Percentiles rank a stretch among this genome's conserved stretches.
phyloP scores from a whole-genome alignment of 2,797 vertebrate genomes.

The Helostoma temminkii region DNA sequence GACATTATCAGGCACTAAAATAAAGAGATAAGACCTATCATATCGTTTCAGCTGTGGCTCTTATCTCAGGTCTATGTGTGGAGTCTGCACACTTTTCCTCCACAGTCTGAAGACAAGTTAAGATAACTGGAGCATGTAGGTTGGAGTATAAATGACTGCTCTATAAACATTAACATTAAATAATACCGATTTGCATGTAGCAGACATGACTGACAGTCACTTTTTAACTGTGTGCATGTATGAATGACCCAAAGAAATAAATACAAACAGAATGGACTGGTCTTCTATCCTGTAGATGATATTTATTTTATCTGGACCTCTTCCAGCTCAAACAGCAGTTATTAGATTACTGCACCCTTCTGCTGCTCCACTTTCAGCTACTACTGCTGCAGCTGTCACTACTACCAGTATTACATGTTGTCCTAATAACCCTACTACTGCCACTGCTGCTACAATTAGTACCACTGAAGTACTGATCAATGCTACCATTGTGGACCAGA shows the following conservation, averaged over 20 bases:
- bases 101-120: neutral
- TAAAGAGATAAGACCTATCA: neutral
- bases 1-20: neutral
- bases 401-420: neutral
- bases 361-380: constrained; percentile 8
- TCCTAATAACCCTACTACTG: constrained; percentile 26
- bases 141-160: neutral
- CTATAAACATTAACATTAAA: neutral
- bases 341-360: constrained; percentile 22
- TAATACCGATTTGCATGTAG: neutral
- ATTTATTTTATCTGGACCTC: constrained; percentile 2
- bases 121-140: neutral
- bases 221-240: neutral
- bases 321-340: constrained; percentile 2
- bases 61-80: no score
- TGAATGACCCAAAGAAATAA: neutral
- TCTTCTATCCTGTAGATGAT: neutral
- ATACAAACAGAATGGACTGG: neutral
- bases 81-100: no score
- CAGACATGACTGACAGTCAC: neutral
- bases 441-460: constrained; percentile 8
- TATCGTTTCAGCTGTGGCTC: no score
- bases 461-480: neutral
- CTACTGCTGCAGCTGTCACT: constrained; percentile 31
- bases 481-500: neutral